Percentiles rank a stretch among this genome's conserved stretches.
Evolutionary conservation across 1,140 invertebrate species (phyloP).

Genomic region (Paralvinella palmiformis): DNA sequence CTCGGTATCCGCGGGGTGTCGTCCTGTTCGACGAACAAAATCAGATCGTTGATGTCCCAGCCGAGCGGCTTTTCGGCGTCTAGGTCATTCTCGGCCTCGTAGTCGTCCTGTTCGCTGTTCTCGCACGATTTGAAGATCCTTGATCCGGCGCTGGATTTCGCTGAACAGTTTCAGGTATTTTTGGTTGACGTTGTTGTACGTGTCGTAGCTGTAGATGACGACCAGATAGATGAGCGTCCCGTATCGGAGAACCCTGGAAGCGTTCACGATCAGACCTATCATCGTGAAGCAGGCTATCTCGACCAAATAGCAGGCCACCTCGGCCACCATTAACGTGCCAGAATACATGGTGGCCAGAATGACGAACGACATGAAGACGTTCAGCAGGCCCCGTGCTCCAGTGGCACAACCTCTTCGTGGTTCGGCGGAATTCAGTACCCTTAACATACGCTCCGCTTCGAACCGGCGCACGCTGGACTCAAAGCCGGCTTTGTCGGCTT

Average conservation of each 20-base stretch:
- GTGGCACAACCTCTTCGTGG: not conserved
- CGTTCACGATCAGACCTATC: slow-evolving; percentile 40
- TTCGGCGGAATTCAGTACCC: too few species aligned
- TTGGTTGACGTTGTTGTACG: slow-evolving; percentile 28
- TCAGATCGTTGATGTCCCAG: slow-evolving; percentile 39
- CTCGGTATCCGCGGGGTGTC: slow-evolving; percentile 43
- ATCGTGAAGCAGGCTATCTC: slow-evolving; percentile 26
- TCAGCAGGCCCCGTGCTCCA: not conserved
- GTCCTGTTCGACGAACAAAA: slow-evolving; percentile 40
- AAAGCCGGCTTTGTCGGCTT: too few species aligned
- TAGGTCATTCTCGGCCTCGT: slow-evolving; percentile 6
- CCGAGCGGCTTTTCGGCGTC: slow-evolving; percentile 20
- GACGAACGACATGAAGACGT: not conserved
- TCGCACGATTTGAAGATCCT: slow-evolving; percentile 17
- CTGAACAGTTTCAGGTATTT: slow-evolving; percentile 29
- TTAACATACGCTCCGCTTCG: too few species aligned
- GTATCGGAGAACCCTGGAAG: slow-evolving; percentile 28
- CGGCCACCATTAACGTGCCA: not conserved
- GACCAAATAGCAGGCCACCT: not conserved
- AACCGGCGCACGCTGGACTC: too few species aligned
- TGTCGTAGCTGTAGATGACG: slow-evolving; percentile 29
- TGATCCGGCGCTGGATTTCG: too few species aligned
- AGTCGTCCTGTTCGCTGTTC: slow-evolving; percentile 1
- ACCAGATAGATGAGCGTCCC: slow-evolving; percentile 30
- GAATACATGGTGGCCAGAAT: not conserved